Percentiles rank a stretch among this genome's conserved stretches.
phyloP scores from a whole-genome alignment of 2,797 vertebrate species.

The Esox lucius region DNA sequence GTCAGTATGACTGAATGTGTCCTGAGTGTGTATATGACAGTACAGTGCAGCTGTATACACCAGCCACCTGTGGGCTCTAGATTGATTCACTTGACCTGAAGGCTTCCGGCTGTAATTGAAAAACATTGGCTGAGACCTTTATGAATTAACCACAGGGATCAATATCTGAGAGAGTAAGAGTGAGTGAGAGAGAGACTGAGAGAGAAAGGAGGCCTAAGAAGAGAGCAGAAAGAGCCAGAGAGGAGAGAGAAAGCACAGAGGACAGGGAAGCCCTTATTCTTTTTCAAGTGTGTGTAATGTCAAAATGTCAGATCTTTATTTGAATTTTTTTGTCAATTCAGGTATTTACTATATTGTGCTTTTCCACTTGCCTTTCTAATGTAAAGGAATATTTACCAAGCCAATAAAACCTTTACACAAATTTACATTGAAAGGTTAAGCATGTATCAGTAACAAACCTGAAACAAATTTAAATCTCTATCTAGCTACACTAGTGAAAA shows the following conservation, averaged over 20 bases:
- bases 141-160: slow-evolving; percentile 52
- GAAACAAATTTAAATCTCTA: too few species aligned
- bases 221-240: too few species aligned
- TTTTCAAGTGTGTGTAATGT: too few species aligned
- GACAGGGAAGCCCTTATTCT: background rate
- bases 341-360: too few species aligned
- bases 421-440: too few species aligned
- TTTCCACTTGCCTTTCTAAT: too few species aligned
- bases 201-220: background rate
- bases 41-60: background rate
- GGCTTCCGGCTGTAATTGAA: slow-evolving; percentile 57
- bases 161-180: slow-evolving; percentile 25
- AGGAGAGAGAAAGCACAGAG: background rate
- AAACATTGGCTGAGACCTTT: slow-evolving; percentile 50
- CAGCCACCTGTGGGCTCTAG: slow-evolving; percentile 31
- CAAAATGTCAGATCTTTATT: too few species aligned
- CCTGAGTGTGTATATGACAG: slow-evolving; percentile 25
- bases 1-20: slow-evolving; percentile 44
- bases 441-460: too few species aligned
- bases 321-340: too few species aligned
- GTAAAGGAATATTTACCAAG: too few species aligned
- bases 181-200: background rate
- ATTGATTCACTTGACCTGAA: slow-evolving; percentile 51
- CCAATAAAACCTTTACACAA: too few species aligned
- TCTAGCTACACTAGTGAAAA: too few species aligned